Evolutionary conservation across 2,888 invertebrate genomes (phyloP).

Genomic region (Acholoe squamosa): DNA sequence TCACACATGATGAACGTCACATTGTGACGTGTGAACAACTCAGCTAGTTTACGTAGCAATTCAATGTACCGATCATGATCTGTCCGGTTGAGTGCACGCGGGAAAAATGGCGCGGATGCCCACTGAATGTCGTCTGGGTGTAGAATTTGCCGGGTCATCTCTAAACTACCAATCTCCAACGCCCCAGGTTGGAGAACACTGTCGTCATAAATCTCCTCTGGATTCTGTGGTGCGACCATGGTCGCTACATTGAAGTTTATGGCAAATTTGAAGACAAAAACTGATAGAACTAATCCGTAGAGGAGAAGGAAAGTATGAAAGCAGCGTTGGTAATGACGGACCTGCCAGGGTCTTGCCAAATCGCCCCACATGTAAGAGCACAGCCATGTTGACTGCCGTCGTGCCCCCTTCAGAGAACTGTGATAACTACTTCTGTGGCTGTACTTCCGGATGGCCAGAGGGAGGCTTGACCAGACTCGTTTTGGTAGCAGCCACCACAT

Average conservation of each 20-base stretch:
- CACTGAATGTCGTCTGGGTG: constrained; percentile 8
- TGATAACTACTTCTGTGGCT: background rate
- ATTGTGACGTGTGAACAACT: constrained; percentile 21
- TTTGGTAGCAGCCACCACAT: background rate
- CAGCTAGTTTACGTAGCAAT: background rate
- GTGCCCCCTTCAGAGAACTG: constrained; percentile 12
- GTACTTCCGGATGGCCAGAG: background rate
- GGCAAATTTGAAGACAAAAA: constrained; percentile 31
- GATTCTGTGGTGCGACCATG: background rate
- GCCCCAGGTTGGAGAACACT: background rate
- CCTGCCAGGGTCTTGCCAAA: background rate
- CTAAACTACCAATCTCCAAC: background rate
- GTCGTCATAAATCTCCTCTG: background rate
- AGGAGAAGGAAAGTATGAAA: constrained; percentile 40
- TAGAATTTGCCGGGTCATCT: constrained; percentile 28
- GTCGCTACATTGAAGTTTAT: background rate
- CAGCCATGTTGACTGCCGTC: background rate
- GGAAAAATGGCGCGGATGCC: constrained; percentile 48
- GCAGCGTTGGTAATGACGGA: constrained; percentile 44
- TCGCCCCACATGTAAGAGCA: background rate
- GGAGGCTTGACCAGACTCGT: background rate
- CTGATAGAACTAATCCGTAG: constrained; percentile 42
- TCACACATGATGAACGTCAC: constrained; percentile 64
- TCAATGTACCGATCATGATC: constrained; percentile 44
- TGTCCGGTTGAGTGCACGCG: constrained; percentile 30